Evolutionary conservation across 1,140 invertebrate species (phyloP).

Genomic region (Reticulitermes speratus): DNA sequence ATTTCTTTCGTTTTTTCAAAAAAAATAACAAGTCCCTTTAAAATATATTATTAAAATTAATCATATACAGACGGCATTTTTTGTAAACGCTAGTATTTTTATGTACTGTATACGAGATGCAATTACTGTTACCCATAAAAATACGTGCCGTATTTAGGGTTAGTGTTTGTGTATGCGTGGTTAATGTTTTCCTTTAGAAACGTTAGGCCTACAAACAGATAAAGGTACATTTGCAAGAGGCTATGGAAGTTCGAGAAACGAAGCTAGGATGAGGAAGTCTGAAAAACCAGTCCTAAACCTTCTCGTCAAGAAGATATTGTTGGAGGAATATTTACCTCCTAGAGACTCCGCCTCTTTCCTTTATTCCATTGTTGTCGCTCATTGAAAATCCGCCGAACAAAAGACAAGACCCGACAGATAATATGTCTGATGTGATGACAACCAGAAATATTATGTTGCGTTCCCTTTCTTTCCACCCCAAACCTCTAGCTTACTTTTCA

Average conservation of each 20-base stretch:
- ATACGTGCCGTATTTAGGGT: too few relatives aligned
- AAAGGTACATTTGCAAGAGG: not conserved
- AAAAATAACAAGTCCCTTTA: too few relatives aligned
- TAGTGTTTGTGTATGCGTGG: too few relatives aligned
- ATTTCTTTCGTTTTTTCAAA: too few relatives aligned
- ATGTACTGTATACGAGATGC: too few relatives aligned
- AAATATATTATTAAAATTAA: too few relatives aligned
- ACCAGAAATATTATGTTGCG: not conserved
- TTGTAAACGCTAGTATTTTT: too few relatives aligned
- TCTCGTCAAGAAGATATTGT: not conserved
- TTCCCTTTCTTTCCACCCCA: not conserved
- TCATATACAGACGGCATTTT: too few relatives aligned
- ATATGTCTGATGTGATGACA: slow-evolving; percentile 8
- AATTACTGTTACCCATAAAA: too few relatives aligned
- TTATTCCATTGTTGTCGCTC: not conserved
- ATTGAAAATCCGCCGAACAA: slow-evolving; percentile 7
- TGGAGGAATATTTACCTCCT: not conserved
- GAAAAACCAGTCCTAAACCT: not conserved
- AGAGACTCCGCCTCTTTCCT: not conserved
- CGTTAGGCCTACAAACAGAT: not conserved
- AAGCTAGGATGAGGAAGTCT: not conserved
- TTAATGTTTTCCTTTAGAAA: not conserved
- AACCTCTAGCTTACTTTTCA: not conserved
- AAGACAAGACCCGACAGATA: not conserved
- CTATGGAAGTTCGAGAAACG: not conserved